Conservation (phyloP, 2,888 invertebrate species). For the Macrosiphum euphorbiae region DNA sequence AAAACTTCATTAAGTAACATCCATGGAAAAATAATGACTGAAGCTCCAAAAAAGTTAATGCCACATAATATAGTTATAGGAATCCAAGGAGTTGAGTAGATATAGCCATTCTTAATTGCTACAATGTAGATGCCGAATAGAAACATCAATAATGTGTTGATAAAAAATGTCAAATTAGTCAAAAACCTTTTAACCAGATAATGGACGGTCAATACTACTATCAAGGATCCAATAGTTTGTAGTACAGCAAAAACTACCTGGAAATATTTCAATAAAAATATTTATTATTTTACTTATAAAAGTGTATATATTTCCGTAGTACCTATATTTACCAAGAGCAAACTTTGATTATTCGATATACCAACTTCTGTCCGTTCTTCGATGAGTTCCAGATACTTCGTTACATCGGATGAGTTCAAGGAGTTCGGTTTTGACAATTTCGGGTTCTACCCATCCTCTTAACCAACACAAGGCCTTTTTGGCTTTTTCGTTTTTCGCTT, state of each 20-base stretch:
- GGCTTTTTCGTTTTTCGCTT: slow-evolving; percentile 74
- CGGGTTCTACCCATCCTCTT: slow-evolving; percentile 73
- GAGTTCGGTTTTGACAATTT: slow-evolving; percentile 73
- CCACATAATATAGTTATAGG: neutral
- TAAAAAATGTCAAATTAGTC: slow-evolving; percentile 56
- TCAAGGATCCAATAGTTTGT: slow-evolving; percentile 59
- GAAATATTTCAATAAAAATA: neutral
- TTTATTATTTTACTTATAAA: neutral
- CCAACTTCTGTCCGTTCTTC: slow-evolving; percentile 67
- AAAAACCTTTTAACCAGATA: slow-evolving; percentile 63
- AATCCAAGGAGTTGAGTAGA: neutral
- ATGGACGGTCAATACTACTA: slow-evolving; percentile 57
- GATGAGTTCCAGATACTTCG: slow-evolving; percentile 69
- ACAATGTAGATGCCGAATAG: slow-evolving; percentile 58
- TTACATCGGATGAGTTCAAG: slow-evolving; percentile 73
- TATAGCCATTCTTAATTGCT: neutral
- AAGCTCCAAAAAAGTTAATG: neutral
- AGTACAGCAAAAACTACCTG: neutral
- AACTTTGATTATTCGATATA: neutral
- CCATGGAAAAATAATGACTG: neutral
- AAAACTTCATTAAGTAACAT: slow-evolving; percentile 34
- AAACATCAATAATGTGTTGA: slow-evolving; percentile 48
- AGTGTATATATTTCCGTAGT: too few relatives aligned
- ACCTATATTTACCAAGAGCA: neutral
- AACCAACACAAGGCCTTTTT: slow-evolving; percentile 73